phyloP scores from a whole-genome alignment of 2,797 vertebrate genomes.

The Lepus townsendii region DNA sequence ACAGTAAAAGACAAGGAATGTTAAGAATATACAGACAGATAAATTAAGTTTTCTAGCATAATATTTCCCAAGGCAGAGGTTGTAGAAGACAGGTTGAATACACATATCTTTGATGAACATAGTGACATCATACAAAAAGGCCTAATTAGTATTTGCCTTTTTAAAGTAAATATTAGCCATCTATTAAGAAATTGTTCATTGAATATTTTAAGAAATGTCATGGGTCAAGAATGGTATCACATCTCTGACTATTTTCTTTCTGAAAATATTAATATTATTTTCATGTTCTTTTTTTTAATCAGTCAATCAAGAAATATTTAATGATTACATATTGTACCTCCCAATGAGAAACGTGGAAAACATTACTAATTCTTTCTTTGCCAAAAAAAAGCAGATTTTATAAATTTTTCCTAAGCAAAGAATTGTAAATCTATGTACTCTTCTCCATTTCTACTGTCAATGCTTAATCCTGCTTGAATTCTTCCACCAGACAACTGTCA shows the following conservation, averaged over 20 bases:
- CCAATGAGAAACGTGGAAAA: background rate
- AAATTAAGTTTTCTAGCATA: constrained; percentile 43
- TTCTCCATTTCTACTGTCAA: background rate
- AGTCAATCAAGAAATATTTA: constrained; percentile 38
- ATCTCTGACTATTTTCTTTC: constrained; percentile 8
- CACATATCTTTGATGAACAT: background rate
- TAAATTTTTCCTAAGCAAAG: background rate
- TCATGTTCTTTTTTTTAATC: constrained; percentile 17
- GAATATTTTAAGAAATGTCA: constrained; percentile 12
- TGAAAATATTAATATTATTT: constrained; percentile 50
- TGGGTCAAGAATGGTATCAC: background rate
- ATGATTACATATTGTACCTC: background rate
- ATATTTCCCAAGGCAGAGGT: constrained; percentile 19
- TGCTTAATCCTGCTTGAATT: background rate
- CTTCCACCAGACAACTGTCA: background rate
- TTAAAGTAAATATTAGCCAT: constrained; percentile 25
- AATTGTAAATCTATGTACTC: background rate
- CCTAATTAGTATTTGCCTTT: background rate
- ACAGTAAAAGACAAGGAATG: background rate
- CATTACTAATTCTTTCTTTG: background rate
- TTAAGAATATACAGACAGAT: background rate
- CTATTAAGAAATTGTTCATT: background rate
- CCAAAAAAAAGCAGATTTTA: background rate
- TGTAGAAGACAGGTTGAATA: background rate
- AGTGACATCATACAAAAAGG: constrained; percentile 3